These are phyloP conservation scores for Hoplostethus mediterraneus DNA, from an alignment of 2,797 vertebrate species.

Conservation along the genomic window DNA sequence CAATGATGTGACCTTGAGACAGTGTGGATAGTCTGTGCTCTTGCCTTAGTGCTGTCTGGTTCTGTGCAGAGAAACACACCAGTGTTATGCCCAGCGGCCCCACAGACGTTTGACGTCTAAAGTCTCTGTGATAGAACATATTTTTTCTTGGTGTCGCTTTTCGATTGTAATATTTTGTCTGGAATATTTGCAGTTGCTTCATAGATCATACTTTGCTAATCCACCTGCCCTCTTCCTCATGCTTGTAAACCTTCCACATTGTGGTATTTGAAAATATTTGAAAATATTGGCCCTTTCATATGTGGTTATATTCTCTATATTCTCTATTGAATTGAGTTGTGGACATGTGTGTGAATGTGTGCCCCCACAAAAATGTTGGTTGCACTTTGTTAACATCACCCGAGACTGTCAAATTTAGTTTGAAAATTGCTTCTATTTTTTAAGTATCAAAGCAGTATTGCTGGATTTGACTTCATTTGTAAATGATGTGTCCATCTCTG, in stretches of 20 bases:
- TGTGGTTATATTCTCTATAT: too few species aligned
- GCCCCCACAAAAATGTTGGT: too few species aligned
- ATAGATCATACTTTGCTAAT: neutral
- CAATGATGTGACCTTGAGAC: slow-evolving; percentile 68
- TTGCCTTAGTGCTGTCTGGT: slow-evolving; percentile 35
- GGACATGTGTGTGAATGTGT: too few species aligned
- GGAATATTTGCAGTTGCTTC: neutral
- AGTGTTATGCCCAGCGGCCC: neutral
- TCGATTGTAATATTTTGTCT: neutral
- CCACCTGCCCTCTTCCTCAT: neutral
- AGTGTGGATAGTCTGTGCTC: slow-evolving; percentile 57
- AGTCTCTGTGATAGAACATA: neutral
- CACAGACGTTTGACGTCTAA: neutral
- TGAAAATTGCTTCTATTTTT: neutral
- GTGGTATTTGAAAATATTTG: neutral
- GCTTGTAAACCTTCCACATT: neutral
- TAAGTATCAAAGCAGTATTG: too few species aligned
- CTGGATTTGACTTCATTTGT: too few species aligned
- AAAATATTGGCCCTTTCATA: neutral
- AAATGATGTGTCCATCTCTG: too few species aligned
- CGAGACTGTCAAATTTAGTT: neutral
- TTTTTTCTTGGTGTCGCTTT: neutral
- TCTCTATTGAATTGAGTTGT: too few species aligned
- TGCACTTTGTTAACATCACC: neutral
- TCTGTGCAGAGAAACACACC: slow-evolving; percentile 20